Base-by-base conservation (phyloP, 2,113 vertebrate species). In the Epinephelus fuscoguttatus region DNA sequence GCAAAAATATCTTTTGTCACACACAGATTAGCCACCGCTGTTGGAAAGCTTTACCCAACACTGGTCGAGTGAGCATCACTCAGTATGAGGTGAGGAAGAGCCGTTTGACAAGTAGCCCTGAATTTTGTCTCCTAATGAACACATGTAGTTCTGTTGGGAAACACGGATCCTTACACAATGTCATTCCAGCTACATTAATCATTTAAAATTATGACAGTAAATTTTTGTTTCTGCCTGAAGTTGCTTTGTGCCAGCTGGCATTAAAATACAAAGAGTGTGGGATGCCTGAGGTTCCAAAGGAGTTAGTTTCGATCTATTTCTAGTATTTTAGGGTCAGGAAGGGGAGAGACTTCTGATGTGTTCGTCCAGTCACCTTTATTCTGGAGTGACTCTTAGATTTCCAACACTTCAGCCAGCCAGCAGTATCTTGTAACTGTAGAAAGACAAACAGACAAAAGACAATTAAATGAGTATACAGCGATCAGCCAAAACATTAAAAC, bases 11-110 rank as follows among this genome's bases (percentile, higher is more conserved):
- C 90, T 94, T 88, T 94, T 94, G 87, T 94, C 93, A 93, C 92
- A 92, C 93, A 94, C 93, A 94, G 93, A 94, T 94, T 94, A 94
- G 93, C 93, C 93, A 92, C 90, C 82, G 93, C 93, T 93, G 93
- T 94, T 93, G 92, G 93, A 94, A 94, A 92, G 93, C 92, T 94
- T 69, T 93, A 94, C 93, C 92, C 92, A 94, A 92, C 93, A 94
- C 90, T 94, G 92, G 92, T 93, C 93, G 73, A 94, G 90, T 91
- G 92, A 93, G 85, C 93, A 80, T 91, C 92, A 91, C 90, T 93
- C 92, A 93, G 88, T 91, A 91, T 91, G 90, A 94, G 93, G 93
- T 94, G 93, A 94, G 93, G 90, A 94, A 94, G 93, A 89, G 78
- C 89, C 88, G 86, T 91, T 93, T 92, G 90, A 90, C 87, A 91